Evolutionary conservation across 92 coral and sea anemone species (phyloP).

Genomic region (Micromussa lordhowensis): DNA sequence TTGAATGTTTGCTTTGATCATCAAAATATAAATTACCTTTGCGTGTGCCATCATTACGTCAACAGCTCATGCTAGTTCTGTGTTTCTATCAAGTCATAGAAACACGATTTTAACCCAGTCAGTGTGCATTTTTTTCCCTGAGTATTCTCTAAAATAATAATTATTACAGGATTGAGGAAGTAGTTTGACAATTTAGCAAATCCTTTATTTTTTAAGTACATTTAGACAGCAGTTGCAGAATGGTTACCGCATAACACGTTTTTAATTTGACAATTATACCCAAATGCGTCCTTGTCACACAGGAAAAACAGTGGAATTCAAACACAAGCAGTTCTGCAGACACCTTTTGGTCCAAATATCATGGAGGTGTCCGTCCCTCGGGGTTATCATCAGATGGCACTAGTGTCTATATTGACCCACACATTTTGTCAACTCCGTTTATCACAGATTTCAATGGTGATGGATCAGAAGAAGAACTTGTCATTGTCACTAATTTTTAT

Average conservation of each 20-base stretch:
- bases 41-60: too few species aligned
- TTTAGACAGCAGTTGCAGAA: background rate
- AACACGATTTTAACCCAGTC: too few species aligned
- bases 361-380: slow-evolving; percentile 68
- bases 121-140: too few species aligned
- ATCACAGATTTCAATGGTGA: slow-evolving; percentile 88
- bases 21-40: too few species aligned
- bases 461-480: slow-evolving; percentile 85
- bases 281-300: background rate
- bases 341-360: slow-evolving; percentile 68
- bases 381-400: slow-evolving; percentile 77
- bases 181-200: too few species aligned
- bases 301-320: slow-evolving; percentile 18
- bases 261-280: too few species aligned
- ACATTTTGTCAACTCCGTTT: slow-evolving; percentile 90
- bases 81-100: too few species aligned
- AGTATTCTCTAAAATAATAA: too few species aligned
- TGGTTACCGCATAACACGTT: background rate
- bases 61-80: too few species aligned
- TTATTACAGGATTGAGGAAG: too few species aligned
- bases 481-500: slow-evolving; percentile 87
- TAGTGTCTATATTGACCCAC: slow-evolving; percentile 85
- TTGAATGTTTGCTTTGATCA: too few species aligned
- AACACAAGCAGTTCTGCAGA: slow-evolving; percentile 11
- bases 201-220: too few species aligned